phyloP scores from a whole-genome alignment of 2,797 vertebrate genomes.

The Otus scops region DNA sequence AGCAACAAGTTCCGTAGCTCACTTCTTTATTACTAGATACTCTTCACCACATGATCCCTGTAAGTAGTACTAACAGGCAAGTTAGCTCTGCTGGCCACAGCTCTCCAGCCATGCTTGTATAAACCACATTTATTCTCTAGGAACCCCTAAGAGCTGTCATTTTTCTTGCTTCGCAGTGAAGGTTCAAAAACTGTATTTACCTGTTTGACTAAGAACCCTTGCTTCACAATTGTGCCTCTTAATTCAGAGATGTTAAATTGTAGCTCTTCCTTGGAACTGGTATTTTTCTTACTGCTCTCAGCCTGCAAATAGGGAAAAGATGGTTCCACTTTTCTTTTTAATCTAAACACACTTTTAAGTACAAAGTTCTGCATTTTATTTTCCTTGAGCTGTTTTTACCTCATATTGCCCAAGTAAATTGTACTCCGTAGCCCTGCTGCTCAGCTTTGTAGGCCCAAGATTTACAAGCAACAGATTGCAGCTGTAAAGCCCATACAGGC shows the following conservation, averaged over 20 bases:
- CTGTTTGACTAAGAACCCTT: slow-evolving; percentile 94
- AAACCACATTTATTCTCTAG: neutral
- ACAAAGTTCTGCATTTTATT: neutral
- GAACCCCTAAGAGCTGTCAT: neutral
- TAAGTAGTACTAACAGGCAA: neutral
- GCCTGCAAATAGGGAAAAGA: slow-evolving; percentile 71
- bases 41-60: neutral
- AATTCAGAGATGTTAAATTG: slow-evolving; percentile 84
- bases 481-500: neutral
- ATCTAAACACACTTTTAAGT: neutral
- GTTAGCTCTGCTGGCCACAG: neutral
- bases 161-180: neutral
- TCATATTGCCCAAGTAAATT: neutral
- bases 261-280: slow-evolving; percentile 81
- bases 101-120: neutral
- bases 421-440: neutral
- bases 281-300: slow-evolving; percentile 83
- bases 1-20: neutral
- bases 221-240: slow-evolving; percentile 88
- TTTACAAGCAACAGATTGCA: neutral
- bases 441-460: neutral
- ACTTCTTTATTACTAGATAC: neutral
- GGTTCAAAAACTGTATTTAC: slow-evolving; percentile 68
- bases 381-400: neutral
- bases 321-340: neutral